These are phyloP conservation scores for Sander lucioperca DNA, from an alignment of 2,113 vertebrate species.

Conservation along the genomic window DNA sequence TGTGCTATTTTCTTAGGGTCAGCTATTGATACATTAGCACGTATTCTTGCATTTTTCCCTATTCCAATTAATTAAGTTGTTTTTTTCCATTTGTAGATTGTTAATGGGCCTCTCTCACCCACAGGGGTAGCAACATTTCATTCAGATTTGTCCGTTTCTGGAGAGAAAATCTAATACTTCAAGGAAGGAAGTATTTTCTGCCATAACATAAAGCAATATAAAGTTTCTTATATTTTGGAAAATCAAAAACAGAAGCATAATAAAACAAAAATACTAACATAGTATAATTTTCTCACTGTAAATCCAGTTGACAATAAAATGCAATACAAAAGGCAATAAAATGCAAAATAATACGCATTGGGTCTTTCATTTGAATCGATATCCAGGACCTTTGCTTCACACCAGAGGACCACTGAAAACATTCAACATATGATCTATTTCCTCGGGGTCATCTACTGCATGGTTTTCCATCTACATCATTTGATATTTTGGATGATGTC, in stretches of 20 bases:
- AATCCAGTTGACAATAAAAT: constrained; percentile 89
- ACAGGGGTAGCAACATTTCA: constrained; percentile 42
- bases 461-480: constrained; percentile 63
- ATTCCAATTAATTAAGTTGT: not conserved
- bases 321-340: constrained; percentile 83
- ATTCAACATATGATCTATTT: constrained; percentile 64
- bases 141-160: constrained; percentile 33
- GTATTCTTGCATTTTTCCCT: constrained; percentile 21
- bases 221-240: constrained; percentile 87
- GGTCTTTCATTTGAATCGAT: constrained; percentile 74
- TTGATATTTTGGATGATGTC: constrained; percentile 65
- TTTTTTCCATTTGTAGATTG: not conserved
- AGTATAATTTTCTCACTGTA: constrained; percentile 90
- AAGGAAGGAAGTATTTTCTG: constrained; percentile 80
- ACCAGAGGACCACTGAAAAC: constrained; percentile 73
- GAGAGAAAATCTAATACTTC: constrained; percentile 66
- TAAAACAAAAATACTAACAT: constrained; percentile 89
- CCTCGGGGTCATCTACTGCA: constrained; percentile 50
- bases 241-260: constrained; percentile 89
- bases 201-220: constrained; percentile 85
- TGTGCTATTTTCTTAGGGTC: constrained; percentile 19
- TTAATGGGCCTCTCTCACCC: constrained; percentile 7
- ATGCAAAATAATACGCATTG: constrained; percentile 81
- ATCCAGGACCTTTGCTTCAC: constrained; percentile 81
- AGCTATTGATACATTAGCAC: constrained; percentile 16